These are phyloP conservation scores for Pelodytes ibericus DNA, from an alignment of 2,797 vertebrate genomes.

Conservation along the genomic window DNA sequence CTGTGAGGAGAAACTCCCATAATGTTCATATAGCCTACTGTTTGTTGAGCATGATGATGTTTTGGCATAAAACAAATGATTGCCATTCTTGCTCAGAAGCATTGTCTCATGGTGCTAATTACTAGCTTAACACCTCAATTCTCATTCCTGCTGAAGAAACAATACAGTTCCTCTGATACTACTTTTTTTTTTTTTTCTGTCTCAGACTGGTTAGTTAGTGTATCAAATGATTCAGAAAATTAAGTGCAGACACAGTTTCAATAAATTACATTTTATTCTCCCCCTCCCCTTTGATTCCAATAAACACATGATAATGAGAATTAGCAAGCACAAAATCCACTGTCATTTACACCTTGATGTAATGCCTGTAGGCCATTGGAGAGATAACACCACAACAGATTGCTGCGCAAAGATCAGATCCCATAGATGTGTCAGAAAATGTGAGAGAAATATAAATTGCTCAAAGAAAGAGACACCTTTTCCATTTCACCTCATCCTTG, in stretches of 20 bases:
- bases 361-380: constrained; percentile 34
- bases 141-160: neutral
- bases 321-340: constrained; percentile 35
- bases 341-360: constrained; percentile 45
- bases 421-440: constrained; percentile 45
- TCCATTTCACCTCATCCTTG: constrained; percentile 24
- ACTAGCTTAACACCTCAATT: neutral
- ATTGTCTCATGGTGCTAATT: neutral
- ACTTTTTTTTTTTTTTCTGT: neutral
- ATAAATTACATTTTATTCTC: constrained; percentile 19
- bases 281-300: constrained; percentile 20
- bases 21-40: too few relatives aligned
- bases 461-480: constrained; percentile 25
- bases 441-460: constrained; percentile 45
- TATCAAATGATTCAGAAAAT: neutral
- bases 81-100: too few relatives aligned
- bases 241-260: constrained; percentile 21
- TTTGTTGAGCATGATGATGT: too few relatives aligned
- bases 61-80: too few relatives aligned
- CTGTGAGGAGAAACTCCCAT: too few relatives aligned
- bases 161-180: neutral
- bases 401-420: constrained; percentile 39
- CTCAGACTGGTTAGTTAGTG: constrained; percentile 1
- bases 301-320: constrained; percentile 56
- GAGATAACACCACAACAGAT: constrained; percentile 47